These are phyloP conservation scores for Cephus runcator DNA, from an alignment of 2,888 invertebrate genomes.

Conservation along the genomic window DNA sequence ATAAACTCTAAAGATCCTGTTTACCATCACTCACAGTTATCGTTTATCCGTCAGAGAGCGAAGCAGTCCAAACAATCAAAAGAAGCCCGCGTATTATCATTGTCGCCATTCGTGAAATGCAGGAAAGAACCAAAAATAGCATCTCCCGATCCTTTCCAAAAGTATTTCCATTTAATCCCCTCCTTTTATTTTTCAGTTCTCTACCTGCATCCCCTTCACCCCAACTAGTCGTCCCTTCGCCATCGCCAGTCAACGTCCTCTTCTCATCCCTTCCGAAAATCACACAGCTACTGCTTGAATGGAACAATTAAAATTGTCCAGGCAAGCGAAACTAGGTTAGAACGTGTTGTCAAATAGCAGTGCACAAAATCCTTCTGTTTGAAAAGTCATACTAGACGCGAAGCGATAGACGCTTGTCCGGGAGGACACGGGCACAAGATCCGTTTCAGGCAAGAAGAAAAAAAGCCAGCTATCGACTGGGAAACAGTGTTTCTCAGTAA, in stretches of 20 bases:
- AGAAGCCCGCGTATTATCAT: neutral
- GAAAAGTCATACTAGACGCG: neutral
- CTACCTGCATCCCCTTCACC: neutral
- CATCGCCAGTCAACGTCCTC: neutral
- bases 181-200: neutral
- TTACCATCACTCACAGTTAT: conserved; percentile 2
- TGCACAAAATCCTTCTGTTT: neutral
- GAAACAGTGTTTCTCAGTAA: neutral
- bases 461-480: neutral
- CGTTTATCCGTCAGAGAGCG: neutral
- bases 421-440: neutral
- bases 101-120: neutral
- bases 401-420: neutral
- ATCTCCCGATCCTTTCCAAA: neutral
- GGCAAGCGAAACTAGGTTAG: neutral
- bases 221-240: neutral
- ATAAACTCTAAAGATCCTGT: neutral
- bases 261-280: neutral
- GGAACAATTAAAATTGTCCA: neutral
- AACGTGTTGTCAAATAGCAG: neutral
- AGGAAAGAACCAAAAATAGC: neutral
- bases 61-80: neutral
- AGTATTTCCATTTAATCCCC: neutral
- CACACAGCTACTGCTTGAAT: neutral
- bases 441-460: neutral